Conservation (phyloP, 2,888 invertebrate species). For the Julus scanicus region DNA sequence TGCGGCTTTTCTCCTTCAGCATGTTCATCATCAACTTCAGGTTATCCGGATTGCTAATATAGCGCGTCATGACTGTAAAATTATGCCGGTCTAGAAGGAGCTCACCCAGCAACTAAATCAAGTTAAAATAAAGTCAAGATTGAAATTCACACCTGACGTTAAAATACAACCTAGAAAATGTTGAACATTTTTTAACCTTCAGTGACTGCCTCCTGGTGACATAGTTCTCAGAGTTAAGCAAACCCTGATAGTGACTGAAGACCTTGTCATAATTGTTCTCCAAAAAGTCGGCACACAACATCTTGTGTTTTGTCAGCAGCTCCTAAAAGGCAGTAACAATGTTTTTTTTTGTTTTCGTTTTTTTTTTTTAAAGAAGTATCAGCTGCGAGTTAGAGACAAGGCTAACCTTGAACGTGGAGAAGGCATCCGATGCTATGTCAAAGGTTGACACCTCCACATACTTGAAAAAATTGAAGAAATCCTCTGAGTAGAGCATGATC, state of each 20-base stretch:
- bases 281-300: conserved; percentile 97
- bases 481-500: conserved; percentile 96
- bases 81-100: conserved; percentile 98
- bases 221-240: conserved; percentile 99
- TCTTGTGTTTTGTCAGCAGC: conserved; percentile 92
- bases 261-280: conserved; percentile 99
- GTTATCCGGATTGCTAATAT: conserved; percentile 99
- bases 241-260: conserved; percentile 95
- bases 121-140: no score
- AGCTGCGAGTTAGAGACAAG: background rate
- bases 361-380: background rate
- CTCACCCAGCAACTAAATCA: conserved; percentile 85
- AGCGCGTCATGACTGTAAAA: conserved; percentile 97
- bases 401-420: conserved; percentile 98
- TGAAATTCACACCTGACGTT: no score
- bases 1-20: conserved; percentile 98
- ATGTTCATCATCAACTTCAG: conserved; percentile 99
- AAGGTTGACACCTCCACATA: conserved; percentile 99
- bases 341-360: no score
- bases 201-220: conserved; percentile 98
- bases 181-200: conserved; percentile 70
- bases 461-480: conserved; percentile 99
- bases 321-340: conserved; percentile 73
- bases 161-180: no score
- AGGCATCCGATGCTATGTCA: conserved; percentile 99